Evolutionary conservation across 2,113 vertebrate species (phyloP).

Genomic region (Agelaius tricolor): DNA sequence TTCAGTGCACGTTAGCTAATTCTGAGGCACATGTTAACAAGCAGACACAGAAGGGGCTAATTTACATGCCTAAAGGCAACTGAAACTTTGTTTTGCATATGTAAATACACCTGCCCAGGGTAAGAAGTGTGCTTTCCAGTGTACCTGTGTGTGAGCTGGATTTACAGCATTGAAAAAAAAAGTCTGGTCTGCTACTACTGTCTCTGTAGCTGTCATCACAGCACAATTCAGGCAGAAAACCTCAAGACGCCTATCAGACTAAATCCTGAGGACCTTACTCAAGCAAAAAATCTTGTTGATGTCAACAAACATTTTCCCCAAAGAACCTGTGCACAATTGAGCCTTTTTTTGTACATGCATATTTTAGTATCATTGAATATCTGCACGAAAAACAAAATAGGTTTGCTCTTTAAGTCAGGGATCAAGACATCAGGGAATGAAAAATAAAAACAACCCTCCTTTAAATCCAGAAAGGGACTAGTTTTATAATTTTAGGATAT

Average conservation of each 20-base stretch:
- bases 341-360: not conserved
- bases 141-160: not conserved
- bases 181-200: not conserved
- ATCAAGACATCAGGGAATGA: not conserved
- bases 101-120: not conserved
- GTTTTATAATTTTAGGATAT: not conserved
- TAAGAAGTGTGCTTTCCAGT: not conserved
- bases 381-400: not conserved
- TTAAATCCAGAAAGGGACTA: not conserved
- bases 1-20: not conserved
- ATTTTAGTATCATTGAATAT: not conserved
- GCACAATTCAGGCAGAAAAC: conserved; percentile 38
- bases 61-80: conserved; percentile 8
- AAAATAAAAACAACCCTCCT: not conserved
- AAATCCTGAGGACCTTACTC: conserved; percentile 34
- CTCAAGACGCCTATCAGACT: conserved; percentile 38
- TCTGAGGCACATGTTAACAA: not conserved
- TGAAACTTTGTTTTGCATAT: conserved; percentile 14
- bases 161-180: not conserved
- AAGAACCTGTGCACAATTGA: not conserved
- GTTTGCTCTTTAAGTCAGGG: not conserved
- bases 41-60: not conserved
- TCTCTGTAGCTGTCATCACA: conserved; percentile 19
- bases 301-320: conserved; percentile 41
- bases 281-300: conserved; percentile 51